Percentiles rank a stretch among this genome's conserved stretches.
These are phyloP conservation scores for Phengaris arion DNA, from an alignment of 2,888 invertebrate species.

Conservation along the genomic window DNA sequence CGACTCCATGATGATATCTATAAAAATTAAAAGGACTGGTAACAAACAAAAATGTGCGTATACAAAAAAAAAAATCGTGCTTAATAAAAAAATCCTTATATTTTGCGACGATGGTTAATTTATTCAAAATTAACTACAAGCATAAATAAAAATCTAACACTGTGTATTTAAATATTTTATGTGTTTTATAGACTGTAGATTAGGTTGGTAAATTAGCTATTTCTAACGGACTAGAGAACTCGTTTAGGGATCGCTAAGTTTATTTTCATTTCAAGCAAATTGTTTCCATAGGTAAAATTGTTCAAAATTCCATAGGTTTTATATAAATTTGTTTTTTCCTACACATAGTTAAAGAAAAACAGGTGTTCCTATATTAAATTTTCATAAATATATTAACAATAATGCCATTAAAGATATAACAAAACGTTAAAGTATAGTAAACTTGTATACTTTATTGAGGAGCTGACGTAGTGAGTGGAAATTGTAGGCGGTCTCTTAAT, in stretches of 20 bases:
- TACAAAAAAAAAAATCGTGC: neutral
- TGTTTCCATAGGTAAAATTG: no score
- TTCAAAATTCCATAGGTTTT: no score
- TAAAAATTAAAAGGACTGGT: slow-evolving; percentile 7
- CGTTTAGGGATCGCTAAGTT: neutral
- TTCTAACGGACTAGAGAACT: neutral
- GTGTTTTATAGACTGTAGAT: slow-evolving; percentile 12
- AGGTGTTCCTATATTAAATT: no score
- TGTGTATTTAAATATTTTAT: slow-evolving; percentile 6
- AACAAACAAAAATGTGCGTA: neutral
- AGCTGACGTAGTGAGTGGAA: slow-evolving; percentile 39
- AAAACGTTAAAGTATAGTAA: neutral
- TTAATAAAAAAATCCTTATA: neutral
- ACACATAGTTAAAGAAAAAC: no score
- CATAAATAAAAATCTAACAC: slow-evolving; percentile 17
- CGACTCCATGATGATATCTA: neutral
- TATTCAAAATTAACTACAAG: neutral
- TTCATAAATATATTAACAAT: no score
- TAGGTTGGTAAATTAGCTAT: neutral
- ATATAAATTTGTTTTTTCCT: no score
- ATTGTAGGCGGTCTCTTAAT: slow-evolving; percentile 44
- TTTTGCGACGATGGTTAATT: slow-evolving; percentile 7
- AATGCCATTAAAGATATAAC: neutral
- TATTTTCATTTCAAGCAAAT: neutral
- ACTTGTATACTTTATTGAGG: slow-evolving; percentile 42